A percentile compares a stretch with the other conserved stretches of the same genome.
Conservation (phyloP, 2,888 invertebrate genomes). For the Phortica magna region DNA sequence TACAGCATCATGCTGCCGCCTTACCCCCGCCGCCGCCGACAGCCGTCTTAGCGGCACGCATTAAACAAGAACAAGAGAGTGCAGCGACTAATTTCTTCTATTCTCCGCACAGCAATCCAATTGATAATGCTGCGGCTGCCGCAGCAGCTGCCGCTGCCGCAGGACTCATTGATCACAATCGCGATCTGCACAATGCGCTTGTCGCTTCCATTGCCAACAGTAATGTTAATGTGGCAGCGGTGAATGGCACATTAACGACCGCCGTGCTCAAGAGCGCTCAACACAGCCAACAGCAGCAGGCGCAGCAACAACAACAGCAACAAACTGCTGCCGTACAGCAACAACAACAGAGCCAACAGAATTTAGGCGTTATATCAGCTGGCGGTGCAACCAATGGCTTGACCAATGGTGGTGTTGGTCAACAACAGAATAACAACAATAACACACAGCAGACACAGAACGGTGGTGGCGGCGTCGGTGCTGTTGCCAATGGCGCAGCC, state of each 20-base stretch:
- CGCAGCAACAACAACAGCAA: slow-evolving; percentile 69
- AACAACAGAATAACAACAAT: slow-evolving; percentile 48
- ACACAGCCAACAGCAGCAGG: slow-evolving; percentile 49
- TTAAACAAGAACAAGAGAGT: slow-evolving; percentile 60
- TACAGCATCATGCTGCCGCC: slow-evolving; percentile 64
- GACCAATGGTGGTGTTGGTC: slow-evolving; percentile 69
- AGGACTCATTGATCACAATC: slow-evolving; percentile 74
- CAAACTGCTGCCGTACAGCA: slow-evolving; percentile 73
- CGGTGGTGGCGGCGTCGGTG: slow-evolving; percentile 39
- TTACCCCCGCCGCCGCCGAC: slow-evolving; percentile 51
- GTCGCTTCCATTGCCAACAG: slow-evolving; percentile 79
- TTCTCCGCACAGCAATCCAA: slow-evolving; percentile 80
- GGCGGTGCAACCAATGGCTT: slow-evolving; percentile 29
- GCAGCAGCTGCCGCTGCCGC: slow-evolving; percentile 74
- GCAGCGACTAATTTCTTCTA: slow-evolving; percentile 67
- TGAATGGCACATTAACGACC: slow-evolving; percentile 75
- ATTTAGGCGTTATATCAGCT: slow-evolving; percentile 69
- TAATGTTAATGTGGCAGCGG: slow-evolving; percentile 74
- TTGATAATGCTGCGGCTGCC: slow-evolving; percentile 77
- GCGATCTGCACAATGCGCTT: slow-evolving; percentile 78
- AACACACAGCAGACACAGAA: slow-evolving; percentile 52
- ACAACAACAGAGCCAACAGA: slow-evolving; percentile 66
- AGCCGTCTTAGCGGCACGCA: slow-evolving; percentile 45
- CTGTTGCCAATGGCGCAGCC: not conserved
- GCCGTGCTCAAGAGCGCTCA: slow-evolving; percentile 73